A percentile compares a stretch with the other conserved stretches of the same genome.
phyloP scores from a whole-genome alignment of 1,140 invertebrate genomes.

The Trachymyrmex septentrionalis region DNA sequence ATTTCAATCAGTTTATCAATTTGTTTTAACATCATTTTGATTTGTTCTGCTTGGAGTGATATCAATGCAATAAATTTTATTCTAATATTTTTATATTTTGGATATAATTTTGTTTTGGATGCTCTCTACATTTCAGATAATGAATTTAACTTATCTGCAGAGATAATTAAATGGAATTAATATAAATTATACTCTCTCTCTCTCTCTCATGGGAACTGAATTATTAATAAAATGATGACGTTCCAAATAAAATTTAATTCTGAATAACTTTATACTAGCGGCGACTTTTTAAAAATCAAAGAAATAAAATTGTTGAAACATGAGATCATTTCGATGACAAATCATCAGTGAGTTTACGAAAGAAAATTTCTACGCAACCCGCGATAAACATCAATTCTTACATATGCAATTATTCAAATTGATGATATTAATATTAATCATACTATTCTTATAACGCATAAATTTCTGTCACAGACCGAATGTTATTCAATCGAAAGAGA shows the following conservation, averaged over 20 bases:
- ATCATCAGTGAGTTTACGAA: background rate
- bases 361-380: background rate
- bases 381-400: background rate
- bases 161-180: background rate
- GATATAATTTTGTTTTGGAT: background rate
- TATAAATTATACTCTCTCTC: background rate
- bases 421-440: background rate
- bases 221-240: constrained; percentile 9
- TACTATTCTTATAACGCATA: background rate
- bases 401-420: background rate
- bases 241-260: background rate
- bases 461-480: background rate
- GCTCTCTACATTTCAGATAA: background rate
- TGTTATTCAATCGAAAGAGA: background rate
- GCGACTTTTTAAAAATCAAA: background rate
- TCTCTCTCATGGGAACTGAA: background rate
- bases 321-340: background rate
- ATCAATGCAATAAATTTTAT: background rate
- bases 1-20: too few species aligned
- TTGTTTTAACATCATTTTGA: too few species aligned
- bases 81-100: background rate
- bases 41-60: background rate
- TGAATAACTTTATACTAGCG: background rate
- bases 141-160: background rate
- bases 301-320: background rate